A percentile compares a stretch with the other conserved stretches of the same genome.
phyloP scores from a whole-genome alignment of 1,140 invertebrate genomes.

The Bacillus rossius region DNA sequence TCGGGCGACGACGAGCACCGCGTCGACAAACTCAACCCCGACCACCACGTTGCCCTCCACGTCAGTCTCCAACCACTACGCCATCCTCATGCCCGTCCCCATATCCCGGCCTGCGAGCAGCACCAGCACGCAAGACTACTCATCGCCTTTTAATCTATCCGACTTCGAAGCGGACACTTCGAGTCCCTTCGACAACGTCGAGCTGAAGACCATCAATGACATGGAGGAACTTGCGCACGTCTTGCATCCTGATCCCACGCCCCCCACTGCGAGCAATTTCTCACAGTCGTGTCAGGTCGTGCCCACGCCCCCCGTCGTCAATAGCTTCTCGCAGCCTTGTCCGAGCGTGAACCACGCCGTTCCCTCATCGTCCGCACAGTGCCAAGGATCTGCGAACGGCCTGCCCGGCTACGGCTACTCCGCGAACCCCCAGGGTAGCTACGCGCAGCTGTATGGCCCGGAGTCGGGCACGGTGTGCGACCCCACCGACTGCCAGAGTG shows the following conservation, averaged over 20 bases:
- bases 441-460: not conserved
- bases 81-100: constrained; percentile 27
- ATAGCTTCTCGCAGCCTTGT: not conserved
- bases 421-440: not conserved
- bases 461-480: not conserved
- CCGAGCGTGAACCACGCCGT: not conserved
- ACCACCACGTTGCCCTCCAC: not conserved
- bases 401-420: not conserved
- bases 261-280: not conserved
- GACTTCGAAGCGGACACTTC: constrained; percentile 87
- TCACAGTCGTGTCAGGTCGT: too few relatives aligned
- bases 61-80: not conserved
- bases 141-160: constrained; percentile 52
- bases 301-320: not conserved
- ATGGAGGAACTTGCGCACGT: constrained; percentile 79
- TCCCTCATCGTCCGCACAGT: not conserved
- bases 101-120: constrained; percentile 5
- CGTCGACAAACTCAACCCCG: not conserved
- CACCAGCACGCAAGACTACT: constrained; percentile 37
- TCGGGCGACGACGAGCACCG: constrained; percentile 8
- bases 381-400: not conserved
- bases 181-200: constrained; percentile 86
- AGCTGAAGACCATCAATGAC: constrained; percentile 85
- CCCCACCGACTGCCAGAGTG: not conserved
- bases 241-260: constrained; percentile 36